Percentiles rank a stretch among this genome's conserved stretches.
Conservation (phyloP, 2,113 vertebrate genomes). For the Archocentrus centrarchus region DNA sequence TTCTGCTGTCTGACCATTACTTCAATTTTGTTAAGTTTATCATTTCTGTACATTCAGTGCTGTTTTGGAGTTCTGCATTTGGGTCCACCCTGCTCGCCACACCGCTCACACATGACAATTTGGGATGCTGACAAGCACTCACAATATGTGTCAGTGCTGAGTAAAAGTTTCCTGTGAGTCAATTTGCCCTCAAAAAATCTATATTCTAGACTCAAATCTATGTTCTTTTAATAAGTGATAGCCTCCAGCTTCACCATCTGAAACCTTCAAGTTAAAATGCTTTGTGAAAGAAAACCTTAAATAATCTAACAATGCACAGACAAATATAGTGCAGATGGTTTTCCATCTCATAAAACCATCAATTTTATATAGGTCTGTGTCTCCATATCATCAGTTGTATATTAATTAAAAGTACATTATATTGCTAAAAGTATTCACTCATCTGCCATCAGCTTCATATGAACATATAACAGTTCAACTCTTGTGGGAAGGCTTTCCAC, state of each 20-base stretch:
- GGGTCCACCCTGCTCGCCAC: too few species aligned
- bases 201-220: neutral
- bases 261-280: neutral
- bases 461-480: too few species aligned
- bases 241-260: neutral
- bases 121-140: neutral
- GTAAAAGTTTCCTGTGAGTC: neutral
- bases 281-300: neutral
- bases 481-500: too few species aligned
- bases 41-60: too few species aligned
- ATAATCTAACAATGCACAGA: neutral
- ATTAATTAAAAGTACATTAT: neutral
- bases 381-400: neutral
- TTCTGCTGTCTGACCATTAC: too few species aligned
- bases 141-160: neutral
- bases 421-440: too few species aligned
- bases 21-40: too few species aligned
- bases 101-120: too few species aligned
- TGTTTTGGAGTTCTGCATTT: too few species aligned
- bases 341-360: too few species aligned
- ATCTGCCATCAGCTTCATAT: too few species aligned
- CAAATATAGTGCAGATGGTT: neutral
- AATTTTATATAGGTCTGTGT: too few species aligned
- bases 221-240: neutral
- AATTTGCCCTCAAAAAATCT: neutral